Base-by-base conservation (phyloP, 2,888 invertebrate genomes). In the Gastrophysa polygoni region DNA sequence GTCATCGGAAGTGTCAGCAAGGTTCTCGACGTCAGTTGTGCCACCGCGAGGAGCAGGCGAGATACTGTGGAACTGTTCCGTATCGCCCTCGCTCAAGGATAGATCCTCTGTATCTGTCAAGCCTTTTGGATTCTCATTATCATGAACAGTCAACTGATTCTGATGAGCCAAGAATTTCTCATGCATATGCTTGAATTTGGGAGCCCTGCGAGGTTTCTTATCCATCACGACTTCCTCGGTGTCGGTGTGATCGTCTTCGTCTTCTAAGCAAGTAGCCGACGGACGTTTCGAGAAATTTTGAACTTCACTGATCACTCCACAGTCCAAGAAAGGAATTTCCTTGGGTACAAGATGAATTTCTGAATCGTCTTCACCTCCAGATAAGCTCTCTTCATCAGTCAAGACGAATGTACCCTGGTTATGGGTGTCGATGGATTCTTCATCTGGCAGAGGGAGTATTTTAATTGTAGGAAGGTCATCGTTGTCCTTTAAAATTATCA, bases 11-110 rank as follows among this genome's bases (percentile, higher is more conserved):
- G 69, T 66, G 5, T 71, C 56, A 21, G 68, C 73, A 7, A 83
- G 58, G 60, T 82, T 81, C 72, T 85, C 85, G 8, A 78, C 60
- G 69, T 85, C 85, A 16, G 82, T 83, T 61, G 75, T 72, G 46
- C 61, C 69, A 32, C 68, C 73, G 1, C 34, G 14, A 28, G 51
- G 24, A 48, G 14, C 46, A 11, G 65, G 65, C 11, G 61, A 62
- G 6, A 65, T 51, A 14, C 48, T 63, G 29, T 17, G 46, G 20
- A 50, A 58, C 11, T 38, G 18, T 38, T 59, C 60, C 20, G 57
- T 24, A 18, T 61, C 56, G 38, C 16, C 38, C 18, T 65, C 68
- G 18, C 80, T 78, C 16, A 81, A 81, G 7, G 82, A 81, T 3
- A 82, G 61, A 47, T 80, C 81, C 68, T 83, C 82, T 43, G 81